A percentile compares a stretch with the other conserved stretches of the same genome.
These are phyloP conservation scores for Reinhardtius hippoglossoides DNA, from an alignment of 2,113 vertebrate genomes.

Conservation along the genomic window DNA sequence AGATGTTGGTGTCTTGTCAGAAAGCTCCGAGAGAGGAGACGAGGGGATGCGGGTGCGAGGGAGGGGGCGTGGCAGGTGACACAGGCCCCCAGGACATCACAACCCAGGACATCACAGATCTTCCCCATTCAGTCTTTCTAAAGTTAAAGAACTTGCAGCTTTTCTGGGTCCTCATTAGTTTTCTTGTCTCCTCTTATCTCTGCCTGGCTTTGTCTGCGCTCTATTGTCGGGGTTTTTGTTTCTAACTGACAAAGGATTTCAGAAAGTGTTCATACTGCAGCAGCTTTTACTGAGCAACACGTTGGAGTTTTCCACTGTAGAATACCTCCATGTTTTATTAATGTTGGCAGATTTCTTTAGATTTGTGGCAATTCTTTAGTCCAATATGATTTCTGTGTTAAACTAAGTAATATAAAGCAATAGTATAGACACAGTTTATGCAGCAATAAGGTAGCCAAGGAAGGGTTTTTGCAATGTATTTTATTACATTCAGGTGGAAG, in stretches of 20 bases:
- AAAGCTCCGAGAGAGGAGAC: neutral
- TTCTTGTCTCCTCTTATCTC: neutral
- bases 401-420: neutral
- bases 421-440: neutral
- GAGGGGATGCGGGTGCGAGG: neutral
- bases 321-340: neutral
- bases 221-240: constrained; percentile 13
- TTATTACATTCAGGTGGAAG: neutral
- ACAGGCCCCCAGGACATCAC: neutral
- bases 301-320: neutral
- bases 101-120: neutral
- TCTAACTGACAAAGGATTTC: neutral
- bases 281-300: neutral
- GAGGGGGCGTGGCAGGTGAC: neutral
- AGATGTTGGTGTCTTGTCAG: constrained; percentile 31
- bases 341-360: neutral
- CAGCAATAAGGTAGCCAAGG: neutral
- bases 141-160: neutral
- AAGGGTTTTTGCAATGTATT: neutral
- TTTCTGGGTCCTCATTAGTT: neutral
- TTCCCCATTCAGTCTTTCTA: neutral
- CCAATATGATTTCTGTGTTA: neutral
- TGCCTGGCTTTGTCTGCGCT: neutral
- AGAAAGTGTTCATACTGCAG: constrained; percentile 5
- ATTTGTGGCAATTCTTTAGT: neutral